These are phyloP conservation scores for Anthonomus grandis DNA, from an alignment of 1,140 invertebrate species.

Conservation along the genomic window DNA sequence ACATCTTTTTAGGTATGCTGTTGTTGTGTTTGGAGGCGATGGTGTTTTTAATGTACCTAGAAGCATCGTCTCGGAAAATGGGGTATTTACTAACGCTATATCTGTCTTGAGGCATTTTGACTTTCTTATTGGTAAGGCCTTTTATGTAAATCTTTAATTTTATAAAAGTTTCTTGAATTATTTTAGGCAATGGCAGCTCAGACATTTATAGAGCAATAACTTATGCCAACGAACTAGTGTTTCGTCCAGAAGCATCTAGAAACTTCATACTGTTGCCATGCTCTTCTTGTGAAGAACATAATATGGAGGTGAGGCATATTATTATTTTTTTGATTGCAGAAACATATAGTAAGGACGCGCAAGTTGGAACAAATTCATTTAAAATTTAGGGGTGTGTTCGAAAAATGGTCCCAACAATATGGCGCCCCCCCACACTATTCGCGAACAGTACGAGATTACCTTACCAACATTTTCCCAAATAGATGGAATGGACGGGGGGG, in stretches of 20 bases:
- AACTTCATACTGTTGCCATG: constrained; percentile 81
- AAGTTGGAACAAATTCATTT: no score
- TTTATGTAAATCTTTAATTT: background rate
- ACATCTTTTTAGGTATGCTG: constrained; percentile 60
- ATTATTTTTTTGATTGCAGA: no score
- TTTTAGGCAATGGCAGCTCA: constrained; percentile 55
- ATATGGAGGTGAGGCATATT: constrained; percentile 59
- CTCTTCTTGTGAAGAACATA: constrained; percentile 63
- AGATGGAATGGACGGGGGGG: no score
- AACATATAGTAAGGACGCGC: no score
- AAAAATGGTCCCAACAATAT: no score
- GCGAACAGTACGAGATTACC: no score
- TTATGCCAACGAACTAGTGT: constrained; percentile 70
- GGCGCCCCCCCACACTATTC: no score
- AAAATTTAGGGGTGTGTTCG: no score
- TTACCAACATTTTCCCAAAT: no score
- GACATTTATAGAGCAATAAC: constrained; percentile 75
- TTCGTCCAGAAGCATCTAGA: constrained; percentile 81
- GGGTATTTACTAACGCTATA: constrained; percentile 61
- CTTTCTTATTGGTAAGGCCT: constrained; percentile 56
- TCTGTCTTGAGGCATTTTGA: constrained; percentile 61
- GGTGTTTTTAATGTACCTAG: constrained; percentile 67
- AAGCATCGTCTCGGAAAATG: constrained; percentile 62
- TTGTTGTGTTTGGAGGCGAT: constrained; percentile 76
- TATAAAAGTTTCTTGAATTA: background rate